These are phyloP conservation scores for Herminia tarsipennalis DNA, from an alignment of 2,888 invertebrate species.

Conservation along the genomic window DNA sequence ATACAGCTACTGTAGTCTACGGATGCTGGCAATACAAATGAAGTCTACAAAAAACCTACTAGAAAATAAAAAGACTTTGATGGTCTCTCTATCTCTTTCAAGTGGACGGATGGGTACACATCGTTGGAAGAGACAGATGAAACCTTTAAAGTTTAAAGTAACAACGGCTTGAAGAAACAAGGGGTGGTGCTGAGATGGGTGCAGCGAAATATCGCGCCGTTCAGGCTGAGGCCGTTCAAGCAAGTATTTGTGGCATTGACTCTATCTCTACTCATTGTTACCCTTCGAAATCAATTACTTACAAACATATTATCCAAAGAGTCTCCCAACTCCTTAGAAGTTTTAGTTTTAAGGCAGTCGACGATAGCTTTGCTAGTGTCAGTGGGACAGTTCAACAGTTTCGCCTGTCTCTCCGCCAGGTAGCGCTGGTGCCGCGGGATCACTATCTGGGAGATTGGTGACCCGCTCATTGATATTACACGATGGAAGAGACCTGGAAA, in stretches of 20 bases:
- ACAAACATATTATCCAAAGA: slow-evolving; percentile 76
- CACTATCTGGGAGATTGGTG: slow-evolving; percentile 84
- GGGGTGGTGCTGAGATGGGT: slow-evolving; percentile 88
- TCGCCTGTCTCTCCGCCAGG: slow-evolving; percentile 87
- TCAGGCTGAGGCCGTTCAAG: no score
- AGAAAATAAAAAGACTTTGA: no score
- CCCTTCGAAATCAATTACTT: slow-evolving; percentile 37
- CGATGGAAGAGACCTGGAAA: slow-evolving; percentile 88
- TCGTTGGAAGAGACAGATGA: no score
- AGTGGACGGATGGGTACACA: no score
- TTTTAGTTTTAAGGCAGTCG: slow-evolving; percentile 85
- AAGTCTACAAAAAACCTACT: no score
- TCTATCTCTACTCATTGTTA: no score
- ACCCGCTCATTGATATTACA: slow-evolving; percentile 89
- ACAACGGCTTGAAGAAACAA: slow-evolving; percentile 90
- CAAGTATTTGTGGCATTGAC: no score
- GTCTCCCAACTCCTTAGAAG: slow-evolving; percentile 79
- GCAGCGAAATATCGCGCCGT: no score
- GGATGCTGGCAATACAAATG: no score
- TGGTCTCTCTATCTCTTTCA: no score
- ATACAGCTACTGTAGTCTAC: no score
- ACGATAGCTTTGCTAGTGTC: slow-evolving; percentile 83
- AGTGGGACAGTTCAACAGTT: slow-evolving; percentile 86
- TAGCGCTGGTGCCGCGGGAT: slow-evolving; percentile 83
- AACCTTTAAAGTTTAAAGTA: no score